Base-by-base conservation (phyloP, 2,888 invertebrate genomes). In the Syrista parreyssii region DNA sequence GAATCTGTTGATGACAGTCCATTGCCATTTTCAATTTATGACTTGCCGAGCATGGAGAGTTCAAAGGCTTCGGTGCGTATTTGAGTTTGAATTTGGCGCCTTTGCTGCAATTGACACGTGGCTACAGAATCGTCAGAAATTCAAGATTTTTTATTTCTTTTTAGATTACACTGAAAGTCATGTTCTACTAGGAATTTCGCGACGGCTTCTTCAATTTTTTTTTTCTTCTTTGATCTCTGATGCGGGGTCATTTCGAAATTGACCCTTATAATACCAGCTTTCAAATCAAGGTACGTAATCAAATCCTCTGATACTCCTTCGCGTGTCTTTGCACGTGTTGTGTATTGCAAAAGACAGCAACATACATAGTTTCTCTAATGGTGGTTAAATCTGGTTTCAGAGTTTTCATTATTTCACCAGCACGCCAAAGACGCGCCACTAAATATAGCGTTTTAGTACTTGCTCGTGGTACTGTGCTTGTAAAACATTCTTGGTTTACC, bases 391-490 rank as follows among this genome's bases (percentile, higher is more conserved):
- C 55, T 6, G 55, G 55, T 55, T 55, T 33, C n/a, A 35, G 36
- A 40, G 74, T 74, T 74, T 74, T 74, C 35, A 74, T 74, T 74
- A 74, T 35, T 35, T 74, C 35, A 40, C 0, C 35, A 23, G 74
- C 74, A 30, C 35, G 35, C 34, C 35, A 40, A 40, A 74, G 74
- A 30, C 36, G 35, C 6, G 2, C 74, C 74, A 34, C 74, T 32
- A 74, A 74, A 74, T 74, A 34, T 74, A 74, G n/a, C 74, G 74
- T n/a, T 74, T 74, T 74, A 74, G 31, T 74, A 34, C 74, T 74
- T 33, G 74, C 33, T 74, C 31, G 74, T 40, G 74, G 35, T 15
- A 36, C 74, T 33, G 74, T 23, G 55, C 55, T 55, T 55, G 55
- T 55, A 55, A 55, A 55, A 55, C 23, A 55, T 55, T 55, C 55